phyloP scores from a whole-genome alignment of 2,113 vertebrate genomes.

The Mesoclemmys tuberculata region DNA sequence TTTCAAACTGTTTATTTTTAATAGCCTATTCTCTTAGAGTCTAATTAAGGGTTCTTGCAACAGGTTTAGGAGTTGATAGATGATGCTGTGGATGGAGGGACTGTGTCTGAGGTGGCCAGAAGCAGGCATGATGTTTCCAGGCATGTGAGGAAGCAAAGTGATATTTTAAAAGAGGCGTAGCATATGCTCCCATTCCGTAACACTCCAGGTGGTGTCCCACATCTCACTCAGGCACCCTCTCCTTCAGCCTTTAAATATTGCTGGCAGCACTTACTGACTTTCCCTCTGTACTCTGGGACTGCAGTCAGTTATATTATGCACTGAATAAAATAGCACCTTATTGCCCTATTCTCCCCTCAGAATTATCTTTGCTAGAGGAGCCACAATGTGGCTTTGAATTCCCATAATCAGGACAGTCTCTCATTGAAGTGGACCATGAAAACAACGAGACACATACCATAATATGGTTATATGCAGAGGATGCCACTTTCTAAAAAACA shows the following conservation, averaged over 20 bases:
- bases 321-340: not conserved
- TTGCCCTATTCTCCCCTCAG: not conserved
- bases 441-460: not conserved
- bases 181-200: not conserved
- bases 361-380: not conserved
- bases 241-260: not conserved
- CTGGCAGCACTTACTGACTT: not conserved
- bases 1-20: constrained; percentile 6
- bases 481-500: not conserved
- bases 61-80: not conserved
- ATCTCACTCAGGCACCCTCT: not conserved
- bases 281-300: not conserved
- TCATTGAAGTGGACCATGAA: not conserved
- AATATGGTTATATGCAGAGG: not conserved
- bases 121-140: not conserved
- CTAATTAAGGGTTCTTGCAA: not conserved
- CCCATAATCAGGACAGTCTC: not conserved
- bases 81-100: not conserved
- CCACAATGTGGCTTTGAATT: not conserved
- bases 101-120: not conserved
- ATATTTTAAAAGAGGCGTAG: not conserved
- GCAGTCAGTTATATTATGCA: not conserved
- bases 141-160: not conserved
- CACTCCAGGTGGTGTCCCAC: not conserved
- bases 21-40: not conserved